Conservation (phyloP, 2,888 invertebrate genomes). For the Melieria crassipennis region DNA sequence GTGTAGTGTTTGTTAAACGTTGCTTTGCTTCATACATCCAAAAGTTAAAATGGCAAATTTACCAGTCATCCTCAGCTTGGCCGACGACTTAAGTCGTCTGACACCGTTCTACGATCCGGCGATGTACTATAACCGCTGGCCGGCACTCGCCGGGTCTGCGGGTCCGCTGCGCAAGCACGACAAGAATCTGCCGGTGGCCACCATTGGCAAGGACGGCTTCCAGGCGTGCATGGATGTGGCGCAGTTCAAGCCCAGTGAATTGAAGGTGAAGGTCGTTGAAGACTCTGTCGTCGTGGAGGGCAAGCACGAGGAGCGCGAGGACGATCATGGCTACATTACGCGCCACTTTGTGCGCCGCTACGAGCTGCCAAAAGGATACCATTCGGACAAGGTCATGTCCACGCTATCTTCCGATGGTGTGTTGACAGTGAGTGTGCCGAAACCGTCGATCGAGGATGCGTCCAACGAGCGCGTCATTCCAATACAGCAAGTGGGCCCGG, state of each 20-base stretch:
- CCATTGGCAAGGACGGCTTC: conserved; percentile 72
- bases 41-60: conserved; percentile 52
- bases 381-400: conserved; percentile 77
- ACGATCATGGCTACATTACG: conserved; percentile 77
- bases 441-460: conserved; percentile 54
- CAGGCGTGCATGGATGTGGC: conserved; percentile 80
- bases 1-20: no score
- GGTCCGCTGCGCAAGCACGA: conserved; percentile 68
- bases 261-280: conserved; percentile 80
- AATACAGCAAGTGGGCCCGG: conserved; percentile 72
- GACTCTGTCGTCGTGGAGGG: conserved; percentile 77
- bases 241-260: conserved; percentile 81
- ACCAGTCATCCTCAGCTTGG: conserved; percentile 58
- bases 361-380: conserved; percentile 78
- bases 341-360: conserved; percentile 81
- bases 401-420: conserved; percentile 81
- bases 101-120: conserved; percentile 36
- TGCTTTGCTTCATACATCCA: background rate
- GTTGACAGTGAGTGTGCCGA: conserved; percentile 75
- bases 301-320: conserved; percentile 79
- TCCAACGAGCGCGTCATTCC: conserved; percentile 69
- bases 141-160: background rate
- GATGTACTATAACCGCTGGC: conserved; percentile 11
- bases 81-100: conserved; percentile 52
- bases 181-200: conserved; percentile 41